Conservation (phyloP, 2,797 vertebrate species). For the Xyrichtys novacula region DNA sequence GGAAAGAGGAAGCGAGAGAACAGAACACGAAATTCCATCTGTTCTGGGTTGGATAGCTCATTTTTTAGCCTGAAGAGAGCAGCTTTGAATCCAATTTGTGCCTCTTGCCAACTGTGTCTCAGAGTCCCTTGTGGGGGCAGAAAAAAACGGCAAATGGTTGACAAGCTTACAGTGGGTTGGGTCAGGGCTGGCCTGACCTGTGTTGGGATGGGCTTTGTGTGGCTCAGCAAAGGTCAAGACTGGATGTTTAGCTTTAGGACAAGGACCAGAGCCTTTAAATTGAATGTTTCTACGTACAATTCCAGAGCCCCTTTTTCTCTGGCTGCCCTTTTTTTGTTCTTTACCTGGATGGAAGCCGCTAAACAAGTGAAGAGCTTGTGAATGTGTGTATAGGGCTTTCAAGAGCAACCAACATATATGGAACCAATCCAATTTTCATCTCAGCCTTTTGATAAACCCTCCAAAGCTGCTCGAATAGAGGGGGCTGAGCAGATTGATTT, state of each 20-base stretch:
- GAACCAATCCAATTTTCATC: conserved; percentile 21
- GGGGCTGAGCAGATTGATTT: conserved; percentile 22
- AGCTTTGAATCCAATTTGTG: conserved; percentile 85
- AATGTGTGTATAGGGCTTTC: conserved; percentile 12
- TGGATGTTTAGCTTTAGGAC: conserved; percentile 29
- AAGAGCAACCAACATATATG: conserved; percentile 8
- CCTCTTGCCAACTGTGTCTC: conserved; percentile 84
- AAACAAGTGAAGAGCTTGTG: conserved; percentile 28
- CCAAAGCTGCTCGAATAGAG: conserved; percentile 36
- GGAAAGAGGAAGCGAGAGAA: conserved; percentile 66
- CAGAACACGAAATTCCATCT: conserved; percentile 85
- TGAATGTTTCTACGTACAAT: conserved; percentile 20
- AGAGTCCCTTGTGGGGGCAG: conserved; percentile 78
- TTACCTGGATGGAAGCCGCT: conserved; percentile 21
- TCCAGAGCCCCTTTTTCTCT: not conserved
- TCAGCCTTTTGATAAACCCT: conserved; percentile 23
- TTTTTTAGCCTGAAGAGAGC: conserved; percentile 83
- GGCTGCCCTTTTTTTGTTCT: conserved; percentile 3
- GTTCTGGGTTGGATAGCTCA: conserved; percentile 81
- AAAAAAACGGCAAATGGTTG: conserved; percentile 68
- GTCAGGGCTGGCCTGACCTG: conserved; percentile 61
- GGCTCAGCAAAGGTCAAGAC: conserved; percentile 27
- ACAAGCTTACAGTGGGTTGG: conserved; percentile 66
- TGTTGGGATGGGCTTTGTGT: conserved; percentile 37
- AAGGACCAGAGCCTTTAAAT: conserved; percentile 44